These are phyloP conservation scores for Tipula helvola DNA, from an alignment of 2,888 invertebrate species.

Conservation along the genomic window DNA sequence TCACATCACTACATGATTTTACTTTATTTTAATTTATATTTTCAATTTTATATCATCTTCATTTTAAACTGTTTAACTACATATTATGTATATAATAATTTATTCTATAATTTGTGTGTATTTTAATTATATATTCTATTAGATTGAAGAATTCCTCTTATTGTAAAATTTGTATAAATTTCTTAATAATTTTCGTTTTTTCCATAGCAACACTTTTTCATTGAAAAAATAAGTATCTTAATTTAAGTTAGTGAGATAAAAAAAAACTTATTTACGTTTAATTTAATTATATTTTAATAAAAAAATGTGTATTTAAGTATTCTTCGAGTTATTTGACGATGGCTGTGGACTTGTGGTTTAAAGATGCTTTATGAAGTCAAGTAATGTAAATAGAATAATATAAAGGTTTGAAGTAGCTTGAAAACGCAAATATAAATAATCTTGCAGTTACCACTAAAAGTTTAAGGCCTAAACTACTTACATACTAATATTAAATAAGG, in stretches of 20 bases:
- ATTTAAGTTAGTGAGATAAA: not conserved
- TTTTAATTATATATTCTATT: not conserved
- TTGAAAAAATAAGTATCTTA: not conserved
- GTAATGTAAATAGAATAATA: not conserved
- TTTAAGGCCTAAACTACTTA: not conserved
- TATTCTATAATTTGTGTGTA: not conserved
- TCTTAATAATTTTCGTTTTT: not conserved
- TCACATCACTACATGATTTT: not conserved
- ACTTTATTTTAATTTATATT: not conserved
- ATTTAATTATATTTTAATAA: not conserved
- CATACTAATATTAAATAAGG: not conserved
- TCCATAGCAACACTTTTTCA: not conserved
- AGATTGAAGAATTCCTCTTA: not conserved
- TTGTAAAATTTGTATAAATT: not conserved
- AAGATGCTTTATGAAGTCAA: not conserved
- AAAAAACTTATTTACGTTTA: not conserved
- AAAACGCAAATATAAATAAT: not conserved
- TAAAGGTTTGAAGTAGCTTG: not conserved
- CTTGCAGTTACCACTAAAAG: not conserved
- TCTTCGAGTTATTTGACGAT: not conserved
- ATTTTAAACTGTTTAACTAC: not conserved
- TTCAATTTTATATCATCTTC: not conserved
- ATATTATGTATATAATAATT: not conserved
- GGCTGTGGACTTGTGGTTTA: not conserved
- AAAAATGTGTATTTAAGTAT: not conserved